Conservation (phyloP, 2,113 vertebrate genomes). For the Mormyrus iriodes region DNA sequence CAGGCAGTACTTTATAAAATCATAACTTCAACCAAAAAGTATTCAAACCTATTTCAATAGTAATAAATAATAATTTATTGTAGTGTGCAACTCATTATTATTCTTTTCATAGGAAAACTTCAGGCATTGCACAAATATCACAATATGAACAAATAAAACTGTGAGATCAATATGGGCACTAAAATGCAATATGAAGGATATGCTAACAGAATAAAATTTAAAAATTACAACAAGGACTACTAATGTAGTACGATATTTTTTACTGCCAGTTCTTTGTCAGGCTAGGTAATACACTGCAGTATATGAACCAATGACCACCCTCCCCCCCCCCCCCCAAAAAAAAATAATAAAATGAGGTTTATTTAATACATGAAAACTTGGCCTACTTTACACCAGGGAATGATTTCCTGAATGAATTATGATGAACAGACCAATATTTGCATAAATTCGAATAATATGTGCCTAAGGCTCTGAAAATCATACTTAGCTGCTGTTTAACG, state of each 20-base stretch:
- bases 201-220: neutral
- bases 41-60: neutral
- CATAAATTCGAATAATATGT: neutral
- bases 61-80: neutral
- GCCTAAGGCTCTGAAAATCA: neutral
- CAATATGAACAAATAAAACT: neutral
- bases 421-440: neutral
- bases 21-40: neutral
- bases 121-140: neutral
- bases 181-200: neutral
- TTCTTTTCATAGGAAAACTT: neutral
- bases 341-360: neutral
- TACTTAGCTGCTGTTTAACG: neutral
- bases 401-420: neutral
- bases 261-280: neutral
- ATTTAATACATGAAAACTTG: neutral
- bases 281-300: neutral
- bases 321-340: neutral
- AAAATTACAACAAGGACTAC: neutral
- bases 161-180: neutral
- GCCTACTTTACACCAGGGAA: neutral
- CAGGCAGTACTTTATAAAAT: neutral
- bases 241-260: neutral
- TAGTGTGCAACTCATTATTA: neutral
- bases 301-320: neutral